A percentile compares a stretch with the other conserved stretches of the same genome.
Conservation (phyloP, 2,888 invertebrate genomes). For the Neoaliturus tenellus region DNA sequence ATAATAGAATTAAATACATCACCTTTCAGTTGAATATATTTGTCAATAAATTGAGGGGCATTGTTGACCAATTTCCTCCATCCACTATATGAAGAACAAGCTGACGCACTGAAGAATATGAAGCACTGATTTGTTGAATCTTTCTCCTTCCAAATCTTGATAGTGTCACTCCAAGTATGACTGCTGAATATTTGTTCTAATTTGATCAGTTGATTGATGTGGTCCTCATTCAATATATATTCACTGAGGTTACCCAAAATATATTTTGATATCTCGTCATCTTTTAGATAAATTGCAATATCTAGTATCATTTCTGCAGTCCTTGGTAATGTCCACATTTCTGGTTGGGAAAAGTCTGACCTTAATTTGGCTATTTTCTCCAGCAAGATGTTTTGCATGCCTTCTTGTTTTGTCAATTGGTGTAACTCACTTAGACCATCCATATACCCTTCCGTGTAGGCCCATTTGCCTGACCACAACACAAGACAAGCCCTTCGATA, state of each 20-base stretch:
- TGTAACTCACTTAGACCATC: neutral
- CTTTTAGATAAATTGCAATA: neutral
- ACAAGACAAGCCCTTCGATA: neutral
- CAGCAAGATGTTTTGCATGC: neutral
- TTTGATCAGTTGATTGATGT: neutral
- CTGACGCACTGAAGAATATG: too few relatives aligned
- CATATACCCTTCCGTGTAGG: neutral
- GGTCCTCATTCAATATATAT: neutral
- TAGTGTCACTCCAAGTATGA: neutral
- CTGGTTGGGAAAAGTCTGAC: neutral
- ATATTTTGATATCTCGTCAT: neutral
- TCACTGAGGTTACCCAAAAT: neutral
- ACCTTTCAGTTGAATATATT: neutral
- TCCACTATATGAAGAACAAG: too few relatives aligned
- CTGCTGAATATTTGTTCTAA: neutral
- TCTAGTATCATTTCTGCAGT: neutral
- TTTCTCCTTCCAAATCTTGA: neutral
- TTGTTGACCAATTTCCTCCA: neutral
- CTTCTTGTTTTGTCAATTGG: neutral
- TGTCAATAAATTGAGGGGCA: neutral
- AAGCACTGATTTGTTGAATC: too few relatives aligned
- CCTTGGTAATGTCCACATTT: neutral
- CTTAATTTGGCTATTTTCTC: neutral
- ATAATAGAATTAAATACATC: neutral
- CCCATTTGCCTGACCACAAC: neutral